Conservation (phyloP, 2,113 vertebrate genomes). For the Pipa parva region DNA sequence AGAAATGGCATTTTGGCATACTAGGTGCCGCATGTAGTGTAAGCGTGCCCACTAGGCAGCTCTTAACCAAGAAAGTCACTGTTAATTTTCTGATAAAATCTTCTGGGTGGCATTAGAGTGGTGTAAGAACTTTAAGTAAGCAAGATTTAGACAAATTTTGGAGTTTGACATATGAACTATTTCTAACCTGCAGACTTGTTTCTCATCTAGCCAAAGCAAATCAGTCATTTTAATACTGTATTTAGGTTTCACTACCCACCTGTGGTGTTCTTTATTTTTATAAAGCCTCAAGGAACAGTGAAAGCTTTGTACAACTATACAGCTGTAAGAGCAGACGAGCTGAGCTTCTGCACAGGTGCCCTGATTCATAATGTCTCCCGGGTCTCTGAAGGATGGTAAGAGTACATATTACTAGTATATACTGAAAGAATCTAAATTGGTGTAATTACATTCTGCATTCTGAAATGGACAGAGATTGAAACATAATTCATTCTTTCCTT, state of each 20-base stretch:
- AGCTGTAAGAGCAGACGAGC: constrained; percentile 75
- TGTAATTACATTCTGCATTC: too few relatives aligned
- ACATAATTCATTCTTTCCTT: too few relatives aligned
- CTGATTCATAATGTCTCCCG: constrained; percentile 89
- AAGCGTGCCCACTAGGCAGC: too few relatives aligned
- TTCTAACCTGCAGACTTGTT: background rate
- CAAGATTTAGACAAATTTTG: too few relatives aligned
- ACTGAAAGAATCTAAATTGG: background rate
- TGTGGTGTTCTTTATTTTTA: background rate
- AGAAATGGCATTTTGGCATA: too few relatives aligned
- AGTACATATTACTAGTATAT: background rate
- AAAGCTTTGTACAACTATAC: constrained; percentile 84
- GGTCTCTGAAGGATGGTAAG: constrained; percentile 83
- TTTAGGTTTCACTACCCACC: background rate
- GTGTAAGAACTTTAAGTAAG: too few relatives aligned
- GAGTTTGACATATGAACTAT: too few relatives aligned
- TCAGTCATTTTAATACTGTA: background rate
- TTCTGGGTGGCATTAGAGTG: too few relatives aligned
- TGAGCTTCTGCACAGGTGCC: constrained; percentile 81
- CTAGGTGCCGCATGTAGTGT: too few relatives aligned
- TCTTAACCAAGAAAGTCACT: too few relatives aligned
- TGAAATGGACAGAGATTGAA: too few relatives aligned
- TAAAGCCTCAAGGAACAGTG: constrained; percentile 81
- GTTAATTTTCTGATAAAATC: too few relatives aligned
- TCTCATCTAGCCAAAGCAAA: background rate